Percentiles rank a stretch among this genome's conserved stretches.
Conservation (phyloP, 2,888 invertebrate species). For the Ochlodes sylvanus region DNA sequence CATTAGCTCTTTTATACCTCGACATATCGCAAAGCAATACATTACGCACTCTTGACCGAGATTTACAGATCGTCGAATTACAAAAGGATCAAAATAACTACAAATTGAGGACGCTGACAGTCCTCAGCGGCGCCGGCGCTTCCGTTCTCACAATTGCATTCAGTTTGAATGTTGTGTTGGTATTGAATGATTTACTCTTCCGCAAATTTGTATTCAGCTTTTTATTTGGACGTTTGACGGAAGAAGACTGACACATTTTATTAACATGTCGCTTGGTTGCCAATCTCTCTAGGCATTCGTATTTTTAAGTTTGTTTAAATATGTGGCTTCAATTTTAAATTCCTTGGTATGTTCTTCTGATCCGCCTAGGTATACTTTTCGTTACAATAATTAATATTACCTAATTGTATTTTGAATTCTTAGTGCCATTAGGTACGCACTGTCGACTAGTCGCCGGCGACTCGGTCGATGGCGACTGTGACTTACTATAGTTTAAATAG, state of each 20-base stretch:
- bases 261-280: background rate
- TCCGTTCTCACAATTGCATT: conserved; percentile 16
- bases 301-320: too few species aligned
- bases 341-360: too few species aligned
- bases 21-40: background rate
- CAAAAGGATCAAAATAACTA: conserved; percentile 14
- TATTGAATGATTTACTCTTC: conserved; percentile 24
- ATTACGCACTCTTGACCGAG: background rate
- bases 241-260: background rate
- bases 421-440: too few species aligned
- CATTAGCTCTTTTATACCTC: too few species aligned
- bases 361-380: too few species aligned
- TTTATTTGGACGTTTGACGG: background rate
- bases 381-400: too few species aligned
- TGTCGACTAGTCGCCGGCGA: too few species aligned
- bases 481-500: too few species aligned
- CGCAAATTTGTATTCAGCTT: background rate
- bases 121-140: background rate
- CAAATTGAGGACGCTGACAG: conserved; percentile 10
- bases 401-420: too few species aligned
- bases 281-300: too few species aligned
- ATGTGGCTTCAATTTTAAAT: too few species aligned
- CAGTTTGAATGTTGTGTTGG: conserved; percentile 3
- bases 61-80: conserved; percentile 12
- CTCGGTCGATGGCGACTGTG: too few species aligned